Evolutionary conservation across 2,888 invertebrate genomes (phyloP).

Genomic region (Drosophila setosimentum): DNA sequence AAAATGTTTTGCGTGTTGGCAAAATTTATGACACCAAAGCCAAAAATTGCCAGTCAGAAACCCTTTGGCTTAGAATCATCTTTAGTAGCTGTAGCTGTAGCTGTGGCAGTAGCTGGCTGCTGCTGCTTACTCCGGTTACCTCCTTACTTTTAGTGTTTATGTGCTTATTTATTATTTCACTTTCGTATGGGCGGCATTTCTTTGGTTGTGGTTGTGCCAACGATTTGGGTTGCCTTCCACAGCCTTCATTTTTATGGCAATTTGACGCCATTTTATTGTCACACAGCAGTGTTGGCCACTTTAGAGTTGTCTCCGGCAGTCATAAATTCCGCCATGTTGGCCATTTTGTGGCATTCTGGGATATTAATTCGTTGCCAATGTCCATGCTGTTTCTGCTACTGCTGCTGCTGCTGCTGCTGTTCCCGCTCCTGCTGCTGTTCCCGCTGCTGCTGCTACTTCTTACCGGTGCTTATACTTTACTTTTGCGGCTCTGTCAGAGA

Average conservation of each 20-base stretch:
- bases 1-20: slow-evolving; percentile 9
- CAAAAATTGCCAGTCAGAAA: slow-evolving; percentile 37
- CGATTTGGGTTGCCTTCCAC: slow-evolving; percentile 49
- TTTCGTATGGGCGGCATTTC: slow-evolving; percentile 61
- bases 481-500: slow-evolving; percentile 28
- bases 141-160: slow-evolving; percentile 50
- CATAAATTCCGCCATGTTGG: slow-evolving; percentile 76
- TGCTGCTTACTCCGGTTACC: background rate
- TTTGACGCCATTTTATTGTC: slow-evolving; percentile 80
- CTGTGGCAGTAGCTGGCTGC: slow-evolving; percentile 5
- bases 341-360: slow-evolving; percentile 78
- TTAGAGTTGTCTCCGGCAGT: slow-evolving; percentile 76
- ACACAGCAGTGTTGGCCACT: slow-evolving; percentile 76
- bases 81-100: slow-evolving; percentile 5
- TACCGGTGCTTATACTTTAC: slow-evolving; percentile 44
- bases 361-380: slow-evolving; percentile 76
- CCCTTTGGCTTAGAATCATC: slow-evolving; percentile 43
- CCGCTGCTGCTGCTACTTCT: slow-evolving; percentile 20
- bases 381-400: slow-evolving; percentile 34
- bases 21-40: slow-evolving; percentile 56
- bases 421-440: slow-evolving; percentile 2
- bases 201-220: slow-evolving; percentile 55
- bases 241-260: slow-evolving; percentile 73
- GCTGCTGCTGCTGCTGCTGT: slow-evolving; percentile 6
- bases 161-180: slow-evolving; percentile 79